Evolutionary conservation across 1,140 invertebrate genomes (phyloP), one percentile per base, ranked within the genome.

Genomic region (Drosophila lini): DNA sequence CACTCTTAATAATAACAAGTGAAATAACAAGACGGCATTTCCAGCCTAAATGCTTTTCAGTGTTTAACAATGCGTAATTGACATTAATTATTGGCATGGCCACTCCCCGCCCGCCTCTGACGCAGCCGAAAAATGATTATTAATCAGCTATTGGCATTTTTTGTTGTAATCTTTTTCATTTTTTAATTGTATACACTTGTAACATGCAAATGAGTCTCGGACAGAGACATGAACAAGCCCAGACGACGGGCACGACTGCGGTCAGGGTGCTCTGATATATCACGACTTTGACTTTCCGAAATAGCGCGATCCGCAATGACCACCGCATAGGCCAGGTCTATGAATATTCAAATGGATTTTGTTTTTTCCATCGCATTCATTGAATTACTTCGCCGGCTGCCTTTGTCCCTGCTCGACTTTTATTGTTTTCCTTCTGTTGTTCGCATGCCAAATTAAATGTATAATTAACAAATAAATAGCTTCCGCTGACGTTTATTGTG

Each of bases 401-500:
- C 45, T 53, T 61, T 52, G 61, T 76, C 42, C 40, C 34, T 58
- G 32, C 40, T 64, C 47, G 47, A 50, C 45, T 67, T 71, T 62
- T 79, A 57, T 73, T 77, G 74, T 55, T 68, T 69, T 69, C 60
- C 47, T 44, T 77, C 60, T 60, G 48, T 60, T 52, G 62, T 78
- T 89, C 67, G 83, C 77, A 74, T 80, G 68, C 68, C 73, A 80
- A 83, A 88, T 89, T 80, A 88, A 89, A 80, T 78, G 57, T 88
- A 80, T 88, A 89, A 88, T 83, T 88, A 83, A 71, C 58, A 89
- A 88, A 88, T 88, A 83, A 88, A 89, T 82, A 74, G 83, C 84
- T 88, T 88, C 83, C 84, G 80, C 74, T 88, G 83, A 74, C 85
- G 63, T 85, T 84, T 74, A 84, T 85, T 78, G 63, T 78, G 78